Evolutionary conservation across 2,888 invertebrate species (phyloP), one percentile per base, ranked within the genome.

Genomic region (Dilophus febrilis): DNA sequence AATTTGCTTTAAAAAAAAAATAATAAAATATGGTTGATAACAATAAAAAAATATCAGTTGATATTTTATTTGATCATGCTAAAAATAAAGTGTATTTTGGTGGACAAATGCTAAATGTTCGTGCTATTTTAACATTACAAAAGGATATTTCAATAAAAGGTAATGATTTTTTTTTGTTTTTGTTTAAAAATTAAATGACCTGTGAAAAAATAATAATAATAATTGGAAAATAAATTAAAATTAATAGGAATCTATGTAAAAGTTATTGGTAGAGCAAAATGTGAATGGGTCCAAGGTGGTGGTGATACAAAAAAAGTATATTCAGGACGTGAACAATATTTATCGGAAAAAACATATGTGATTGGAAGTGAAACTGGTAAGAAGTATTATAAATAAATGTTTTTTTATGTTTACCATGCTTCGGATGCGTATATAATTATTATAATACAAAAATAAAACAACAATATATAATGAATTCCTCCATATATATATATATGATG

Each of bases 271-370:
- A 22, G 22, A 22, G 22, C 5, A 18, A 38, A 35, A n/a, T 41
- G 26, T 28, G 45, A 49, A 18, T 51, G 22, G 22, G 22, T 22
- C 8, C 22, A 22, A 22, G 22, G 22, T 22, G 22, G 22, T 73
- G 74, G 71, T 22, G 62, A 59, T 50, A 71, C 77, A 53, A 22
- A 22, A 22, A 36, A 36, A 17, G 2, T 17, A 12, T 17, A 36
- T 13, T 27, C 36, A 4, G 36, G 26, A 4, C 12, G 27, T 2
- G 36, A 36, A 36, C 27, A 17, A 10, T 36, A 36, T 29, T 28
- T 36, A 14, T 27, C 27, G n/a, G 28, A 36, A 28, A 27, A 28
- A 10, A 27, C 27, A 36, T 36, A 36, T 29, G 13, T 36, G 7
- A 27, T 36, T 14, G 36, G 36, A 2, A 28, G 29, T 12, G 11